These are phyloP conservation scores for Amphiprion ocellaris DNA, from an alignment of 2,113 vertebrate genomes.

Conservation along the genomic window DNA sequence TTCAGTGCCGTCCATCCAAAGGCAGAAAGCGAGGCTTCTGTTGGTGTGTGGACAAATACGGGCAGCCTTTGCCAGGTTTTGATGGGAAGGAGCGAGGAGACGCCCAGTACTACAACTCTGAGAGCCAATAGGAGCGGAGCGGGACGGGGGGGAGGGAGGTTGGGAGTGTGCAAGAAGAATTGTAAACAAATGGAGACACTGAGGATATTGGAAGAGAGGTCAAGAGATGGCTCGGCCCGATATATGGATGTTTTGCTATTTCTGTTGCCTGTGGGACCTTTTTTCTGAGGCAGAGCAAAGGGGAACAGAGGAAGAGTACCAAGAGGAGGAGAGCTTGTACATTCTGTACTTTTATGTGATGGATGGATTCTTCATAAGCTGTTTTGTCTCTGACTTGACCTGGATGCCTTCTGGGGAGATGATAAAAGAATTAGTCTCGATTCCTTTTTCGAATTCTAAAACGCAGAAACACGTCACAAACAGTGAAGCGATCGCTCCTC, in stretches of 20 bases:
- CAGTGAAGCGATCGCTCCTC: conserved; percentile 42
- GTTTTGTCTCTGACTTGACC: conserved; percentile 47
- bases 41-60: conserved; percentile 97
- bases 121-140: conserved; percentile 87
- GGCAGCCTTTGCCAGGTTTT: conserved; percentile 90
- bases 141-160: conserved; percentile 59
- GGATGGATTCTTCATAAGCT: conserved; percentile 66
- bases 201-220: conserved; percentile 76
- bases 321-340: conserved; percentile 30
- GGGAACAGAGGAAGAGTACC: conserved; percentile 56
- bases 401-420: conserved; percentile 37
- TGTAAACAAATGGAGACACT: conserved; percentile 69
- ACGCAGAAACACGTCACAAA: conserved; percentile 42
- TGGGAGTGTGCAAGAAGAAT: conserved; percentile 62
- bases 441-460: conserved; percentile 26
- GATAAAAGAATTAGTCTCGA: conserved; percentile 43
- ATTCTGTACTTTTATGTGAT: conserved; percentile 35
- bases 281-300: conserved; percentile 60
- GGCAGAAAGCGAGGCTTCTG: conserved; percentile 94
- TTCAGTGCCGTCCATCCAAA: conserved; percentile 95
- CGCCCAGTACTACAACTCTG: conserved; percentile 88
- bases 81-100: conserved; percentile 88
- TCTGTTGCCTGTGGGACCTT: conserved; percentile 74
- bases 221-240: conserved; percentile 67
- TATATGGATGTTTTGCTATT: conserved; percentile 75